These are phyloP conservation scores for Plectropomus leopardus DNA, from an alignment of 2,113 vertebrate genomes.

Conservation along the genomic window DNA sequence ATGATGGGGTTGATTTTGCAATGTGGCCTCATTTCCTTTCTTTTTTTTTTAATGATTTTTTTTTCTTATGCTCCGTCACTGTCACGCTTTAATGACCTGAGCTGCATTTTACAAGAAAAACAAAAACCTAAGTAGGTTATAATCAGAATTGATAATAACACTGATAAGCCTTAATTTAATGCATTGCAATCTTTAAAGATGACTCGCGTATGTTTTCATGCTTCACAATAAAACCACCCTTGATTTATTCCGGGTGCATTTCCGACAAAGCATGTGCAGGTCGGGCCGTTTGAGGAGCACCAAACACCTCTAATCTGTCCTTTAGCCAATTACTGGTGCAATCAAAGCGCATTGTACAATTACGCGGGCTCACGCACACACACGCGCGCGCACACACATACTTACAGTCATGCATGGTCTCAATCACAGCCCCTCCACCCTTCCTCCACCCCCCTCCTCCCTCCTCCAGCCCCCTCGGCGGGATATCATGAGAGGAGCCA, in stretches of 20 bases:
- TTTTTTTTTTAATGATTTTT: neutral
- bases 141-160: slow-evolving; percentile 2
- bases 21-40: slow-evolving; percentile 43
- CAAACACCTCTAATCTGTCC: slow-evolving; percentile 20
- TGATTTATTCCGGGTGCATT: neutral
- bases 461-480: slow-evolving; percentile 6
- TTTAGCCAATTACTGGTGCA: slow-evolving; percentile 50
- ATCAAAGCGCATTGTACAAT: slow-evolving; percentile 41
- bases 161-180: slow-evolving; percentile 1
- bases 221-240: neutral
- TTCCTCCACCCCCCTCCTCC: slow-evolving; percentile 7
- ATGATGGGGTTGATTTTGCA: slow-evolving; percentile 29
- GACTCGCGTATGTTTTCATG: neutral
- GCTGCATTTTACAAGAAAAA: neutral
- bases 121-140: neutral
- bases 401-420: neutral
- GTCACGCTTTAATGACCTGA: slow-evolving; percentile 52
- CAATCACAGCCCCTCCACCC: slow-evolving; percentile 5
- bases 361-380: slow-evolving; percentile 15
- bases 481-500: slow-evolving; percentile 57
- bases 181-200: neutral
- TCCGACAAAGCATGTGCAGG: slow-evolving; percentile 54
- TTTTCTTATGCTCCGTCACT: slow-evolving; percentile 10
- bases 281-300: slow-evolving; percentile 6
- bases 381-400: neutral